These are phyloP conservation scores for Nesogale talazaci DNA, from an alignment of 2,113 vertebrate species.

Conservation along the genomic window DNA sequence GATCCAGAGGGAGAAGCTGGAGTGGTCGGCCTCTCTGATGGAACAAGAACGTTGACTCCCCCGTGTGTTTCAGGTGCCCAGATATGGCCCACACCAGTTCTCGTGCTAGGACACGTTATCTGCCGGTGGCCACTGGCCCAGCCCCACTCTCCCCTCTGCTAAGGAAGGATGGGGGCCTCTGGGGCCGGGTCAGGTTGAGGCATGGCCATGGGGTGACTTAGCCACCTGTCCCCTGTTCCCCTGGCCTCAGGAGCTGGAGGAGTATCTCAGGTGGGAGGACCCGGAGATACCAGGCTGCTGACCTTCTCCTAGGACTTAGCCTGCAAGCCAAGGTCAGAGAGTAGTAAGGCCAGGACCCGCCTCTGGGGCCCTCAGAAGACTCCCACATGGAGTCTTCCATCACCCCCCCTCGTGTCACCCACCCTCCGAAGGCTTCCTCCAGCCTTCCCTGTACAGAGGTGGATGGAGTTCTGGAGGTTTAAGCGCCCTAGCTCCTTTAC, in stretches of 20 bases:
- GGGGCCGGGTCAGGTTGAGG: constrained; percentile 86
- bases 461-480: background rate
- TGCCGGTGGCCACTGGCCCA: background rate
- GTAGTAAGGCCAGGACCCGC: background rate
- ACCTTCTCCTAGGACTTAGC: background rate
- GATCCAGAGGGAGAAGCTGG: background rate
- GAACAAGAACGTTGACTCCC: background rate
- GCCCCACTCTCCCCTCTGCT: background rate
- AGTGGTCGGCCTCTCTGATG: background rate
- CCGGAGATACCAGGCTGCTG: background rate
- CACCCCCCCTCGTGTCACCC: background rate
- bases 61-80: background rate
- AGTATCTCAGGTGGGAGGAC: background rate
- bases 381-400: background rate
- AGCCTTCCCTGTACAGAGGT: background rate
- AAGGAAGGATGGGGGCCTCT: background rate
- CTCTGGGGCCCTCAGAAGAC: too few species aligned
- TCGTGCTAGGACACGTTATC: background rate
- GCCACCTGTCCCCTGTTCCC: background rate
- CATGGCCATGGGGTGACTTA: constrained; percentile 85
- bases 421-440: background rate
- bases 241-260: background rate
- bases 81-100: background rate
- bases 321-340: background rate
- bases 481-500: background rate